Evolutionary conservation across 2,113 vertebrate genomes (phyloP).

Genomic region (Gnathonemus echidnorhynchus): DNA sequence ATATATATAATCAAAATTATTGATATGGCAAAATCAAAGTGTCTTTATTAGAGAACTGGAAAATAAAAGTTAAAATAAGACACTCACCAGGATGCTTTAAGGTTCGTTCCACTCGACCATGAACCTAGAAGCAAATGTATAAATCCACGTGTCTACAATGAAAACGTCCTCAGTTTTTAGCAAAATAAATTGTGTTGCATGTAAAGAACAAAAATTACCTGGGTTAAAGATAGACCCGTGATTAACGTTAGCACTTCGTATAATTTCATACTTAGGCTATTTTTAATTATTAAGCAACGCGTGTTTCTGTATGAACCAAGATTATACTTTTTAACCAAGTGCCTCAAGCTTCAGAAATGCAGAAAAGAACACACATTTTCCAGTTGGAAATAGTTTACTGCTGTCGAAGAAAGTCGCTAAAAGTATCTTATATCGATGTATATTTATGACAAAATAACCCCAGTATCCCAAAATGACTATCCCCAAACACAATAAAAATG

Average conservation of each 20-base stretch:
- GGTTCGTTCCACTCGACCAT: conserved; percentile 48
- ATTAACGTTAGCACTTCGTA: conserved; percentile 48
- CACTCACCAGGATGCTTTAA: conserved; percentile 78
- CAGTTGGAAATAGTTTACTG: neutral
- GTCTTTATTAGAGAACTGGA: neutral
- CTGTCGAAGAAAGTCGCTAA: neutral
- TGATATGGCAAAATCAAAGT: neutral
- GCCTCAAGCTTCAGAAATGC: conserved; percentile 34
- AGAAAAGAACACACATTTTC: conserved; percentile 13
- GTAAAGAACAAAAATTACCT: conserved; percentile 62
- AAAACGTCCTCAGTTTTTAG: neutral
- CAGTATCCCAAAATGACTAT: neutral
- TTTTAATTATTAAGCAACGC: conserved; percentile 42
- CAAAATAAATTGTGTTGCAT: neutral
- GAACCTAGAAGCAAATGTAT: conserved; percentile 64
- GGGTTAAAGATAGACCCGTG: conserved; percentile 61
- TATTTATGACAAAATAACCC: neutral
- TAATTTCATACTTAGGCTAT: conserved; percentile 25
- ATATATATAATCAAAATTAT: neutral
- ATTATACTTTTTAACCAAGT: conserved; percentile 25
- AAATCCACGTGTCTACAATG: neutral
- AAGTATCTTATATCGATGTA: neutral
- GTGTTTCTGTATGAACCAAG: neutral
- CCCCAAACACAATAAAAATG: conserved; percentile 17
- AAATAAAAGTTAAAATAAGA: neutral